These are phyloP conservation scores for Odontamblyopus lacepedii DNA, from an alignment of 2,797 vertebrate genomes.

Conservation along the genomic window DNA sequence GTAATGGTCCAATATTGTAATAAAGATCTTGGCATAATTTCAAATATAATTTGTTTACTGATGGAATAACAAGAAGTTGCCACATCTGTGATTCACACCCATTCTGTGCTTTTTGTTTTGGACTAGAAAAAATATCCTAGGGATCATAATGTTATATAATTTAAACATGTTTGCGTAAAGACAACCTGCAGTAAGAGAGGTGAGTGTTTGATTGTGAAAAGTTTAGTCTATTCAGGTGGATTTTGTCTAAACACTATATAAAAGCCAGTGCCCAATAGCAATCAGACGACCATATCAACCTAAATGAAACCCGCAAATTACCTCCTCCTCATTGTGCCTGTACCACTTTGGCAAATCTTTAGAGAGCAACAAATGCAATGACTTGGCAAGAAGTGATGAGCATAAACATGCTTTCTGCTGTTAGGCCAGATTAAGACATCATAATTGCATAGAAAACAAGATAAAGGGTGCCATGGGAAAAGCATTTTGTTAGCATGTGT, in stretches of 20 bases:
- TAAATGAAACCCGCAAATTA: slow-evolving; percentile 32
- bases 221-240: slow-evolving; percentile 6
- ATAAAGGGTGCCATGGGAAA: slow-evolving; percentile 29
- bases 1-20: background rate
- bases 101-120: background rate
- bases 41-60: background rate
- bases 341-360: slow-evolving; percentile 30
- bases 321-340: slow-evolving; percentile 36
- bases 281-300: slow-evolving; percentile 27
- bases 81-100: background rate
- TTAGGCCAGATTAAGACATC: slow-evolving; percentile 34
- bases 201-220: slow-evolving; percentile 9
- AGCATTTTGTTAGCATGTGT: slow-evolving; percentile 19
- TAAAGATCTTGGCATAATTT: background rate
- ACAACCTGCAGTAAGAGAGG: slow-evolving; percentile 4
- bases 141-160: slow-evolving; percentile 1
- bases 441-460: slow-evolving; percentile 26
- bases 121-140: background rate
- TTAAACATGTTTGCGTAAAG: background rate
- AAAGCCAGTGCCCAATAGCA: slow-evolving; percentile 21
- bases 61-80: background rate
- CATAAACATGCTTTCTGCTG: slow-evolving; percentile 32
- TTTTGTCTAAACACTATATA: slow-evolving; percentile 18
- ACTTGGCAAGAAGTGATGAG: slow-evolving; percentile 26
- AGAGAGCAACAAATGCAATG: slow-evolving; percentile 33